Base-by-base conservation (phyloP, 2,797 vertebrate genomes). In the Myotis daubentonii region DNA sequence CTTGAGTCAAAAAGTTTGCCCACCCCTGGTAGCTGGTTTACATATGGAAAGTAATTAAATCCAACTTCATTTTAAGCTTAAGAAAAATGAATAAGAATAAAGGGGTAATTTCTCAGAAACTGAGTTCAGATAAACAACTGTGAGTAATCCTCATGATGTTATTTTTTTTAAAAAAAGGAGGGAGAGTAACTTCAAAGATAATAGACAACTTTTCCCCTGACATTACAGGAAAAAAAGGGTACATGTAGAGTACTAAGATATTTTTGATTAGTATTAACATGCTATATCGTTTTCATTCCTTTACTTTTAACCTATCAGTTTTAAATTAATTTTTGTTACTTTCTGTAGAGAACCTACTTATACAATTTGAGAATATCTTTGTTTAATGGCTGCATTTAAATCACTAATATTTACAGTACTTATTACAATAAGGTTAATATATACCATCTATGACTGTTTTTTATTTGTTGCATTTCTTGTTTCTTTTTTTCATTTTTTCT, bases 11-110 rank as follows among this genome's bases (percentile, higher is more conserved):
- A n/a, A n/a, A n/a, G n/a, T n/a, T n/a, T n/a, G n/a, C n/a, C n/a
- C n/a, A n/a, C n/a, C n/a, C n/a, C n/a, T n/a, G n/a, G n/a, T 57
- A 68, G 8, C 74, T 92, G 33, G 36, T 91, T 91, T 94, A 74
- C 86, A 60, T 93, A 79, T 75, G 38, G 89, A 83, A 92, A 79
- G 23, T 53, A 38, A 25, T 95, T 83, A 96, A 93, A 41, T 70
- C 75, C 51, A 55, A 75, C 44, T 95, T 81, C 36, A 79, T 82
- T 78, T 71, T 82, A 66, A 87, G 1, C 72, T 65, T n/a, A 71
- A 91, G 41, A 49, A 30, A 62, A 71, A 49, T 51, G 49, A 19
- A 2, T 47, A 76, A 84, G 30, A 91, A 81, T 68, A 72, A 78
- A 23, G 23, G 55, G 55, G 44, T 9, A 94, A 62, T 89, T 83